These are phyloP conservation scores for Elephas maximus DNA, from an alignment of 2,113 vertebrate genomes.

Conservation along the genomic window DNA sequence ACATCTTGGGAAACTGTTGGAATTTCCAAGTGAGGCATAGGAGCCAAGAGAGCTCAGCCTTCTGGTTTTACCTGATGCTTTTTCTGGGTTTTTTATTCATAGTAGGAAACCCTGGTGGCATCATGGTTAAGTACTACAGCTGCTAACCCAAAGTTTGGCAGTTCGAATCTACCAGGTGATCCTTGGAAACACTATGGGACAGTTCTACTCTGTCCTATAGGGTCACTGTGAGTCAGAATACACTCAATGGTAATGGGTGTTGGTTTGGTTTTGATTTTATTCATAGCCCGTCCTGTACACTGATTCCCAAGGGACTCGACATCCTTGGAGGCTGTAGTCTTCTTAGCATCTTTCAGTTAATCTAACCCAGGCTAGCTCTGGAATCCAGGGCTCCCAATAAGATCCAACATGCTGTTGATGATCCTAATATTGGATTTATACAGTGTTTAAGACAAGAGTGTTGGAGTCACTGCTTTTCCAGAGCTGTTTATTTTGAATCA, in stretches of 20 bases:
- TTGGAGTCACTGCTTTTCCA: not conserved
- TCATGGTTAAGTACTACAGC: too few relatives aligned
- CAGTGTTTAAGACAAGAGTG: not conserved
- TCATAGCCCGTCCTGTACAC: not conserved
- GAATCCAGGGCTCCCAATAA: not conserved
- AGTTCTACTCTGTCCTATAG: too few relatives aligned
- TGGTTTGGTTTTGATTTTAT: not conserved
- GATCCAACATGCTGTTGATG: not conserved
- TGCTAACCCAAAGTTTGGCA: too few relatives aligned
- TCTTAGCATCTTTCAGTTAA: slow-evolving; percentile 3
- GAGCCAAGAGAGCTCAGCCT: not conserved
- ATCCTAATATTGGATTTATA: not conserved
- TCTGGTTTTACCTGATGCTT: not conserved
- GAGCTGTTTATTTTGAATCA: not conserved
- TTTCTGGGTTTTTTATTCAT: too few relatives aligned
- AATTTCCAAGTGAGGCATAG: slow-evolving; percentile 22
- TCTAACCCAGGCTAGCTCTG: not conserved
- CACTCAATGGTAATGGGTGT: too few relatives aligned
- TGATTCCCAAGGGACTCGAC: not conserved
- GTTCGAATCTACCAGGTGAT: too few relatives aligned
- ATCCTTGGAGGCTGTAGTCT: not conserved
- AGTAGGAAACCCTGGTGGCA: too few relatives aligned
- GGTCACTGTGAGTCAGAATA: too few relatives aligned
- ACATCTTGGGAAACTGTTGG: not conserved
- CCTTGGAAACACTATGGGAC: too few relatives aligned